These are phyloP conservation scores for Onychomys leucogaster DNA, from an alignment of 2,797 vertebrate genomes.

Conservation along the genomic window DNA sequence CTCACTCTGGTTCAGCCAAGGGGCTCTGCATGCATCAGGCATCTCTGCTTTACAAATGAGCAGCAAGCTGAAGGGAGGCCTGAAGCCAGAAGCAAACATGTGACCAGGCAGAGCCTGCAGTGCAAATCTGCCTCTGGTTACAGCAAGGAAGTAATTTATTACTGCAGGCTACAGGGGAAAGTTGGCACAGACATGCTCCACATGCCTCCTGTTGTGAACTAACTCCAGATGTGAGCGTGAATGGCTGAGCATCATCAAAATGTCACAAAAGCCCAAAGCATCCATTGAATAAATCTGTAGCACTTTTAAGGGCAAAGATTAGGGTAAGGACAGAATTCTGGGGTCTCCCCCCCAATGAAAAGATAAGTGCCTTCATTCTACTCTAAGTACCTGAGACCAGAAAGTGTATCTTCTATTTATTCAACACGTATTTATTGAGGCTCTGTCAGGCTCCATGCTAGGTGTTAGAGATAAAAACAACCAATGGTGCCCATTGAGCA, in stretches of 20 bases:
- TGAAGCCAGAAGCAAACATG: constrained; percentile 37
- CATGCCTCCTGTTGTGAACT: constrained; percentile 26
- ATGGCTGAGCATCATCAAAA: constrained; percentile 57
- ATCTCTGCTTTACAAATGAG: not conserved
- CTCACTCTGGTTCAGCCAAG: not conserved
- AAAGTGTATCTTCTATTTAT: not conserved
- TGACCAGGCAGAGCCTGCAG: not conserved
- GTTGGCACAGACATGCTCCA: not conserved
- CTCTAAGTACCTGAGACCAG: not conserved
- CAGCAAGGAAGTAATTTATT: constrained; percentile 68
- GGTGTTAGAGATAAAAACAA: not conserved
- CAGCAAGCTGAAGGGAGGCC: not conserved
- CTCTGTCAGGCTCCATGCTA: not conserved
- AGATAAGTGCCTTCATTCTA: constrained; percentile 4
- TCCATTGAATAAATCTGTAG: constrained; percentile 46
- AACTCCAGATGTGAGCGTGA: constrained; percentile 64
- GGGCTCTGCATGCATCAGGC: not conserved
- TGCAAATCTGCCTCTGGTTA: constrained; percentile 55
- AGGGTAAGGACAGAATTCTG: not conserved
- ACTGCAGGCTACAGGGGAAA: constrained; percentile 3
- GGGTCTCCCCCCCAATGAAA: not conserved
- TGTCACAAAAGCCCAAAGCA: constrained; percentile 45
- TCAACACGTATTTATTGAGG: constrained; percentile 3
- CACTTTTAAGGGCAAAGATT: constrained; percentile 34
- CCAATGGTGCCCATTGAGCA: not conserved